Conservation (phyloP, 2,888 invertebrate genomes). For the Teinopalpus imperialis region DNA sequence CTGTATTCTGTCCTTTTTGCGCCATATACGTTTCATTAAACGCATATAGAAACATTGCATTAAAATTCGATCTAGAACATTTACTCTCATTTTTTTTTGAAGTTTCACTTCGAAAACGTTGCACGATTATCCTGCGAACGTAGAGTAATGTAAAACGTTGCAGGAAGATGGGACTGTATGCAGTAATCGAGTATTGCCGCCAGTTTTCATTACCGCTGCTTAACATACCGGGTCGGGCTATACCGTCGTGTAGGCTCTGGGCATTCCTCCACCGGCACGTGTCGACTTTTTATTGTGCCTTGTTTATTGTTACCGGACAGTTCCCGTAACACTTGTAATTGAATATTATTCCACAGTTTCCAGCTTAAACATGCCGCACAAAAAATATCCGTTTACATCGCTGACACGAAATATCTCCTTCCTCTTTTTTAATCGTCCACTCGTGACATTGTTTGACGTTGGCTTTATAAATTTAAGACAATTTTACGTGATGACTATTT, state of each 20-base stretch:
- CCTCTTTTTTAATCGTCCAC: conserved; percentile 5
- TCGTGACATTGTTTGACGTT: not conserved
- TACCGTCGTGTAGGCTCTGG: conserved; percentile 30
- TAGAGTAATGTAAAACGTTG: conserved; percentile 32
- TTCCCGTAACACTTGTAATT: conserved; percentile 47
- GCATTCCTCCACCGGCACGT: conserved; percentile 41
- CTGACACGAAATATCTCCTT: conserved; percentile 18
- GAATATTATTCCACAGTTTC: conserved; percentile 40
- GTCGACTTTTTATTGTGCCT: conserved; percentile 51
- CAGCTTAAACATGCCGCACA: conserved; percentile 12
- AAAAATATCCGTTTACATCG: conserved; percentile 22
- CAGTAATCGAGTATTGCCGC: conserved; percentile 50
- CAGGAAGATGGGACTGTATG: conserved; percentile 39
- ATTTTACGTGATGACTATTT: no score
- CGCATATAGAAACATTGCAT: no score
- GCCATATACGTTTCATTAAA: no score
- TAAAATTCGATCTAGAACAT: no score
- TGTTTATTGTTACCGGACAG: conserved; percentile 49
- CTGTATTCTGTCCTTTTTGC: no score
- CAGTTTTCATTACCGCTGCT: conserved; percentile 69
- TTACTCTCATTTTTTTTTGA: no score
- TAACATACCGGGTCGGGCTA: conserved; percentile 54
- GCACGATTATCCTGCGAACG: conserved; percentile 30
- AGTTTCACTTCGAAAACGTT: conserved; percentile 5
- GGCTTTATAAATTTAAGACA: not conserved